These are phyloP conservation scores for Furnarius figulus DNA, from an alignment of 2,113 vertebrate genomes.

Conservation along the genomic window DNA sequence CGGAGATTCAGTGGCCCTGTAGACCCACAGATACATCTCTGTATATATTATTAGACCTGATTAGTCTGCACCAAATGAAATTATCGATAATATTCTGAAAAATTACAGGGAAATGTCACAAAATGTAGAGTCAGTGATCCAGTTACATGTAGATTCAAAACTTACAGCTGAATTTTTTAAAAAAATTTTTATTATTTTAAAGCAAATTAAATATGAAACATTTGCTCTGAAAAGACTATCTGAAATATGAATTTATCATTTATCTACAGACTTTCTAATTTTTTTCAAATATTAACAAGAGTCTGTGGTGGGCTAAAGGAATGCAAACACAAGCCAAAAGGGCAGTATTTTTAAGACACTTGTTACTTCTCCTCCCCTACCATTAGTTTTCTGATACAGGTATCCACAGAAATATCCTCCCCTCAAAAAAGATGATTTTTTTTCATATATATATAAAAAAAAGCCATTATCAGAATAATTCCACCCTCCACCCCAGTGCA, in stretches of 20 bases:
- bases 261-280: neutral
- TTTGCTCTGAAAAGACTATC: neutral
- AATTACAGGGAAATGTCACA: neutral
- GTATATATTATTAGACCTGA: neutral
- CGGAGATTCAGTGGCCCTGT: neutral
- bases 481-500: neutral
- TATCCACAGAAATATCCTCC: neutral
- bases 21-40: neutral
- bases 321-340: neutral
- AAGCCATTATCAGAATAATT: neutral
- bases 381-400: neutral
- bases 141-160: neutral
- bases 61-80: conserved; percentile 20
- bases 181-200: neutral
- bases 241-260: neutral
- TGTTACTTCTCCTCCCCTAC: neutral
- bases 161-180: neutral
- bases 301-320: neutral
- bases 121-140: neutral
- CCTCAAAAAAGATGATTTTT: neutral
- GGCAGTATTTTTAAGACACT: neutral
- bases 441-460: neutral
- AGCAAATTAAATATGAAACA: neutral
- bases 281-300: neutral
- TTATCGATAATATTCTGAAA: neutral